These are phyloP conservation scores for Sterna hirundo DNA, from an alignment of 2,113 vertebrate genomes.

Conservation along the genomic window DNA sequence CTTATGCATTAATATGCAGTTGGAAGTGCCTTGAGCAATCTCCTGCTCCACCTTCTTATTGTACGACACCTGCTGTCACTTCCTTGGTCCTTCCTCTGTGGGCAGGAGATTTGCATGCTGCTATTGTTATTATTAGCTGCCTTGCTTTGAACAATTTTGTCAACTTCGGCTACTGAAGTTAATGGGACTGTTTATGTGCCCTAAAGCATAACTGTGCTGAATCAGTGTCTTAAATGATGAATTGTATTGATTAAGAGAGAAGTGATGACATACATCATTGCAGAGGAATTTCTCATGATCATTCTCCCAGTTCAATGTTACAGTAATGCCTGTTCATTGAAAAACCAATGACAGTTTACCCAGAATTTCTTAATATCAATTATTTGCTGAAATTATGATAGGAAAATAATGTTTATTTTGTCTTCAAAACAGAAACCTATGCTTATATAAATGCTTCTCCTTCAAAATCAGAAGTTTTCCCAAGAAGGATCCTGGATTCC, in stretches of 20 bases:
- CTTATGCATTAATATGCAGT: background rate
- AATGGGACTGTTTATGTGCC: background rate
- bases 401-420: background rate
- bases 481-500: background rate
- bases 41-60: background rate
- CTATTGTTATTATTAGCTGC: background rate
- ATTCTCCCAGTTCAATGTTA: background rate
- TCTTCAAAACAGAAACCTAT: background rate
- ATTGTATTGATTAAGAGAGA: constrained; percentile 13
- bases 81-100: background rate
- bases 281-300: background rate
- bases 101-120: background rate
- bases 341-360: background rate
- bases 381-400: background rate
- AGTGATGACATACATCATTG: background rate
- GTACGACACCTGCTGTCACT: background rate
- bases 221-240: constrained; percentile 13
- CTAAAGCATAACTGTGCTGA: background rate
- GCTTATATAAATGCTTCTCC: background rate
- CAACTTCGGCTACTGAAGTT: background rate
- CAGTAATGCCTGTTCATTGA: background rate
- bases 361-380: background rate
- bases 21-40: background rate
- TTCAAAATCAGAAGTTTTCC: background rate
- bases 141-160: background rate